A percentile compares a stretch with the other conserved stretches of the same genome.
Evolutionary conservation across 2,888 invertebrate genomes (phyloP).

Genomic region (Netelia melanura): DNA sequence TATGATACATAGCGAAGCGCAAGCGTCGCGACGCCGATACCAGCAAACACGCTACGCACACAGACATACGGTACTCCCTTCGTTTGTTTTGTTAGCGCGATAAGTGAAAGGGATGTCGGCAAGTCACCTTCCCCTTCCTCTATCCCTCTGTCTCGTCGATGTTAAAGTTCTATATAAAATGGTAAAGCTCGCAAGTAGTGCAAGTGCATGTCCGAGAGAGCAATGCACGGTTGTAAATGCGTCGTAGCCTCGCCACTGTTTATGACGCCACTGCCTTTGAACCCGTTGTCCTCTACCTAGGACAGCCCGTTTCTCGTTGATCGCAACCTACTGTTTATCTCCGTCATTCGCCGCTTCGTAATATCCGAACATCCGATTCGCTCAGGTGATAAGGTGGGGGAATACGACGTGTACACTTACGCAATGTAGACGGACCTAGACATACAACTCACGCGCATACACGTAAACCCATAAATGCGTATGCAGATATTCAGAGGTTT

Average conservation of each 20-base stretch:
- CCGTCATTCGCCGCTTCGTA: constrained; percentile 2
- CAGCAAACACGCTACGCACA: too few relatives aligned
- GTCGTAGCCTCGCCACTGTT: constrained; percentile 62
- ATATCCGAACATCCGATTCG: neutral
- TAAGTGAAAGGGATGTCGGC: too few relatives aligned
- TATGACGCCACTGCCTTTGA: constrained; percentile 74
- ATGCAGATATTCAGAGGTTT: neutral
- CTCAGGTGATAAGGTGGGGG: neutral
- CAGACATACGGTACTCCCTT: too few relatives aligned
- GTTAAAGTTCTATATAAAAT: neutral
- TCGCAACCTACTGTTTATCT: constrained; percentile 26
- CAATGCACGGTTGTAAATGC: constrained; percentile 52
- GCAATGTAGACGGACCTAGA: neutral
- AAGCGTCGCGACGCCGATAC: too few relatives aligned
- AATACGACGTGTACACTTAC: too few relatives aligned
- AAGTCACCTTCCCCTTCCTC: constrained; percentile 7
- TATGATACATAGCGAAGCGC: too few relatives aligned
- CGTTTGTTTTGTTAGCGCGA: too few relatives aligned
- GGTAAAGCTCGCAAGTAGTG: neutral
- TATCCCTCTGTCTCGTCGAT: constrained; percentile 21
- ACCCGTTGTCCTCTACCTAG: constrained; percentile 80
- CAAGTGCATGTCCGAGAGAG: too few relatives aligned
- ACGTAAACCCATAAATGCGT: neutral
- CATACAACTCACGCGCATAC: neutral
- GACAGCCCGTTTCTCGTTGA: constrained; percentile 73